Evolutionary conservation across 2,797 vertebrate species (phyloP), one percentile per base, ranked within the genome.

Genomic region (Erpetoichthys calabaricus): DNA sequence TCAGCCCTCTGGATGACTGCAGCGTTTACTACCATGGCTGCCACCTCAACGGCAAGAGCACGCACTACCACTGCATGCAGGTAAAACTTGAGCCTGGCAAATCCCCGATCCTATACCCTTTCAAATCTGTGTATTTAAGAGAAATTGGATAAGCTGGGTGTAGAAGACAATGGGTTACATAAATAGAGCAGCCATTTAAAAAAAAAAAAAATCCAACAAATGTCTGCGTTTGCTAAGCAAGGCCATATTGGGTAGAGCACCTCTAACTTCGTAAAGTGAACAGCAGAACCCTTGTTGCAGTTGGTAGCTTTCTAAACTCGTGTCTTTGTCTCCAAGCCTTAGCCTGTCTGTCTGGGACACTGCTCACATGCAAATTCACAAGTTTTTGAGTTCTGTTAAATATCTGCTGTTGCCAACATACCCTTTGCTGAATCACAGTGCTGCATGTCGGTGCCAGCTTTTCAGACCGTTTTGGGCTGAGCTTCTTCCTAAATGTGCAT

Each of bases 1-100:
- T 99, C 81, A 98, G 95, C 85, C 96, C 96, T 2, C 81, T 99
- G 84, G 96, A 99, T 8, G 96, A 99, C 86, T 99, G 96, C 80
- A 97, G 94, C 2, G 91, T 97, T 58, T 98, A 99, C 80, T 98
- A 98, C 73, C 94, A 98, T 1, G 94, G 95, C 81, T 99, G 96
- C 74, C 95, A 99, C 82, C 91, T 99, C 67, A 98, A 99, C 6
- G 96, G 96, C 72, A 98, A 98, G 82, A 99, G 96, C 83, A 99
- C 96, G 64, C 96, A 99, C 83, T 99, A 99, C 86, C 96, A 98
- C 83, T 99, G 96, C 88, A 99, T 99, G 96, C 96, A 99, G 96
- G 96, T 97, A 87, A 80, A 57, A 45, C 61, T 42, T 10, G 7
- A 43, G 8, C 51, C 53, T 41, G 44, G 3, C 45, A 54, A 54